phyloP scores from a whole-genome alignment of 2,113 vertebrate species.

The Neodon shergylaensis region DNA sequence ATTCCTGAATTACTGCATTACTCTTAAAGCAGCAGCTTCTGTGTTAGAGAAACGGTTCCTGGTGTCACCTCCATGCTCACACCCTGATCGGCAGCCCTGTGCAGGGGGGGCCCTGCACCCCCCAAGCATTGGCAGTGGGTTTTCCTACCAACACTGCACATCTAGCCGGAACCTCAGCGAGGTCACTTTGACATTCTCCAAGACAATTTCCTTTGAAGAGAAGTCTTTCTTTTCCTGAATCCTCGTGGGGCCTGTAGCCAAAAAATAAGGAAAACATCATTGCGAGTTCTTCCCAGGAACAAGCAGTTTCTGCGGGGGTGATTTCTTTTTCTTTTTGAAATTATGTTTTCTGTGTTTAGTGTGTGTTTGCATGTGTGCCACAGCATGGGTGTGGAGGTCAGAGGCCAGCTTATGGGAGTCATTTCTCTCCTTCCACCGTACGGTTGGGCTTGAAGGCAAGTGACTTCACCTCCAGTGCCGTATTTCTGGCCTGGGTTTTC shows the following conservation, averaged over 20 bases:
- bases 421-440: not conserved
- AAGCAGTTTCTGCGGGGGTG: not conserved
- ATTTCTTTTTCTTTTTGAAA: not conserved
- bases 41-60: not conserved
- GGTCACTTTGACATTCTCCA: slow-evolving; percentile 35
- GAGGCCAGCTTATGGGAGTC: not conserved
- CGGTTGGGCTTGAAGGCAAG: not conserved
- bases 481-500: not conserved
- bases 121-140: not conserved
- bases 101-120: not conserved
- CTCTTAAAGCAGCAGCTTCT: not conserved
- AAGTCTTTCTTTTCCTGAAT: not conserved
- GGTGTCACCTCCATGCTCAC: not conserved
- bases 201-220: slow-evolving; percentile 46
- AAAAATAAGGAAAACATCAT: not conserved
- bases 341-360: not conserved
- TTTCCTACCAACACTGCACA: not conserved
- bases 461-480: too few species aligned
- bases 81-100: not conserved
- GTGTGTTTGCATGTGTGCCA: not conserved
- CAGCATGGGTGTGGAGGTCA: not conserved
- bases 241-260: not conserved
- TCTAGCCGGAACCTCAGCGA: not conserved
- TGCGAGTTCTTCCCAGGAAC: not conserved
- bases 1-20: not conserved